Evolutionary conservation across 2,797 vertebrate species (phyloP), one percentile per base, ranked within the genome.

Genomic region (Crenuchus spilurus): DNA sequence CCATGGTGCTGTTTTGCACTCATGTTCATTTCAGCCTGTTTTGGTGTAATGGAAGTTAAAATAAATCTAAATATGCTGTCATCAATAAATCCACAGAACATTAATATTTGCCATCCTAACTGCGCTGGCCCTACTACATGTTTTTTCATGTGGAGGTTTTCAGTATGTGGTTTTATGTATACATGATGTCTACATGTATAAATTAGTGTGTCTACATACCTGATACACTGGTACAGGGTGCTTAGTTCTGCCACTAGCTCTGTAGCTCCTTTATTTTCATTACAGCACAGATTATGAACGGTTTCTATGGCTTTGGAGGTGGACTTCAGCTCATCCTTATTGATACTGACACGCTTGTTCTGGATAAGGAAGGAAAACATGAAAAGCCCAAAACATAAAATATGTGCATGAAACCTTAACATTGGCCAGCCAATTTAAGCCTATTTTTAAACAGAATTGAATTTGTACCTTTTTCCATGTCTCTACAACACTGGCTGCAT

Each of bases 281-380:
- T 98, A 87, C 98, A 99, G 80, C 98, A 99, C 65, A 99, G 86
- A 73, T 93, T 98, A 87, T 99, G 98, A 18, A 99, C 96, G 0
- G 97, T 99, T 82, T 99, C 98, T 0, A 99, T 93, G 13, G 98
- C 98, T 84, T 99, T 99, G 0, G 98, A 98, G 0, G 98, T 96
- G 0, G 98, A 98, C 88, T 99, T 99, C 48, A 99, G 88, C 80
- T 99, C 98, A 2, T 99, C 98, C 79, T 99, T 99, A 80, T 98
- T 99, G 76, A 99, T 99, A 89, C 95, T 99, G 41, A 97, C 95
- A 44, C 97, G 92, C 84, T 99, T 99, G 87, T 97, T 99, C 98
- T 99, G 83, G 1, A 63, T 70, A 51, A 67, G 42, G 51, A 63
- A 5, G 41, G 22, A 44, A 67, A 7, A 72, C 39, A 30, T n/a